phyloP scores from a whole-genome alignment of 2,888 invertebrate species.

The Selenia dentaria region DNA sequence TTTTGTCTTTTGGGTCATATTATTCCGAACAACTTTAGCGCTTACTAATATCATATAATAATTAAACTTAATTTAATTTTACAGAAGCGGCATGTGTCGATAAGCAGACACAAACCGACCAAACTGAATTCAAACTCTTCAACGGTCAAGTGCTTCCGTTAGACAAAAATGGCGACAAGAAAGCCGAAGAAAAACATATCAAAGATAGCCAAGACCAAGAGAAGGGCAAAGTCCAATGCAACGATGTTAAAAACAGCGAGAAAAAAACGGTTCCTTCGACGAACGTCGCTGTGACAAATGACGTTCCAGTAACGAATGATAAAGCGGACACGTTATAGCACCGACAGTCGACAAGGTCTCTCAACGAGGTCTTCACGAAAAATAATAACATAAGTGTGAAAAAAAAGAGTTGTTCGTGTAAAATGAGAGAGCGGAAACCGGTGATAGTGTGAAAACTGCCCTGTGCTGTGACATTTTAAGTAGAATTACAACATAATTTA shows the following conservation, averaged over 20 bases:
- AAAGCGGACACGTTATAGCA: slow-evolving; percentile 72
- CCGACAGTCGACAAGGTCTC: slow-evolving; percentile 66
- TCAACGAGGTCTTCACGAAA: slow-evolving; percentile 55
- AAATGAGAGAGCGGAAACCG: slow-evolving; percentile 67
- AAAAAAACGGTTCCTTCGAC: slow-evolving; percentile 2
- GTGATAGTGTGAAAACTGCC: slow-evolving; percentile 58
- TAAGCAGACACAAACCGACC: slow-evolving; percentile 72
- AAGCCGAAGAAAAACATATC: slow-evolving; percentile 37
- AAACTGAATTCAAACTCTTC: slow-evolving; percentile 58
- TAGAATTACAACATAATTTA: slow-evolving; percentile 2
- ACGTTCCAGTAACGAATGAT: slow-evolving; percentile 45
- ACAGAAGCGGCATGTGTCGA: slow-evolving; percentile 60
- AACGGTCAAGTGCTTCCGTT: slow-evolving; percentile 57
- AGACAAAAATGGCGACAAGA: slow-evolving; percentile 32
- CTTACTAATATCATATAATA: too few relatives aligned
- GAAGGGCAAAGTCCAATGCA: slow-evolving; percentile 34
- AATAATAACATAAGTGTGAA: slow-evolving; percentile 56
- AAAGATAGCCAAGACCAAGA: slow-evolving; percentile 40
- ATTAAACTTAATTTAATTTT: background rate
- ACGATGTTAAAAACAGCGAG: slow-evolving; percentile 42
- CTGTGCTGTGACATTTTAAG: slow-evolving; percentile 9
- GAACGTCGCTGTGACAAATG: background rate
- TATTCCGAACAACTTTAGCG: too few relatives aligned
- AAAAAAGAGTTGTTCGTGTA: slow-evolving; percentile 76
- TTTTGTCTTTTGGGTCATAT: too few relatives aligned